Evolutionary conservation across 2,113 vertebrate species (phyloP), one percentile per base, ranked within the genome.

Genomic region (Amphiprion ocellaris): DNA sequence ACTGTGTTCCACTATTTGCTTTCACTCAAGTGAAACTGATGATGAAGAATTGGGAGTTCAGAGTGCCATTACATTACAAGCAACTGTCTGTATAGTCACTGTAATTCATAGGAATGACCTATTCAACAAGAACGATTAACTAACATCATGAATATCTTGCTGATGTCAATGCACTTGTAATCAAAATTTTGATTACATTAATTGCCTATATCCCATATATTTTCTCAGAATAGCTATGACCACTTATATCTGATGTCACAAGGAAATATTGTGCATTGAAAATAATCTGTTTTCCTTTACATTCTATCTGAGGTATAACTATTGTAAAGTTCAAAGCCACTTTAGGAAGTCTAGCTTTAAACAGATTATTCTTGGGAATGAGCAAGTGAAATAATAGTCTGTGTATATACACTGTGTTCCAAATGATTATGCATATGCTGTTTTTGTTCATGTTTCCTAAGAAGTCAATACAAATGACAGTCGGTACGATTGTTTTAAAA

Each of bases 151-250:
- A 44, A 44, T 64, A 26, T 53, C 28, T 16, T 28, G 28, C 44
- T 44, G 61, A 71, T n/a, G 56, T 50, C 46, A 60, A 39, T 65
- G 28, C 33, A n/a, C 21, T 47, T 67, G 30, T 19, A 59, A 60
- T 39, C 28, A 67, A 54, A 46, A 49, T 21, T 55, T 37, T 9
- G 33, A 37, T 8, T 30, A 5, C 3, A 4, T 30, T 30, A 30
- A 30, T 30, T 30, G 30, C 17, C 17, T 39, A 8, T 66, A 0
- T 50, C 21, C 6, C 58, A 52, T 23, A 14, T 41, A 41, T 41
- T 37, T 6, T 58, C 21, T 23, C 0, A 56, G 3, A 30, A 19
- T 5, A 66, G 15, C 23, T 50, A 33, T 3, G 0, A 74, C 37
- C 0, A 46, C 2, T 10, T 19, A 15, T 24, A 66, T 26, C 33